Conservation (phyloP, 2,888 invertebrate genomes). For the Orchesellides sinensis region DNA sequence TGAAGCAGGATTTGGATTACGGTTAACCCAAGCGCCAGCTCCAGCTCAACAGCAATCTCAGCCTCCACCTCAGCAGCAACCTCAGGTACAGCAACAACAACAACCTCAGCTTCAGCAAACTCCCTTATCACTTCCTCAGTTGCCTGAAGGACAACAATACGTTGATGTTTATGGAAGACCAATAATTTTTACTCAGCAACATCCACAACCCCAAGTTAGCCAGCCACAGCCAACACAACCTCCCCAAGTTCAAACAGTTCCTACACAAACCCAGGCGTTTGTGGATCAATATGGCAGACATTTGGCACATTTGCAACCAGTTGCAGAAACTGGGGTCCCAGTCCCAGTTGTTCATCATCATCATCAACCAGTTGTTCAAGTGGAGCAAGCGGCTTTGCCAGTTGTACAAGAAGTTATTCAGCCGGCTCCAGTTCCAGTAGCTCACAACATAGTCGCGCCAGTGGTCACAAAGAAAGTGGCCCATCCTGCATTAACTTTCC, state of each 20-base stretch:
- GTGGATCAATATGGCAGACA: slow-evolving; percentile 32
- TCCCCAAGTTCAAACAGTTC: neutral
- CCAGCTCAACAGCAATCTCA: slow-evolving; percentile 3
- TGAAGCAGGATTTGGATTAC: slow-evolving; percentile 14
- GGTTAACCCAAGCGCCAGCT: neutral
- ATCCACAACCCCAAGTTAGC: neutral
- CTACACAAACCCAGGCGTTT: slow-evolving; percentile 18
- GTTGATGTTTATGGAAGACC: slow-evolving; percentile 27
- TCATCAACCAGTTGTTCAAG: neutral
- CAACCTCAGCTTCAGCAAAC: neutral
- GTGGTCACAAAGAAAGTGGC: neutral
- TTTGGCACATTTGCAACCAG: neutral
- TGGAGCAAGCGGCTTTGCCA: neutral
- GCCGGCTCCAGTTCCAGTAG: neutral
- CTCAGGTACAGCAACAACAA: neutral
- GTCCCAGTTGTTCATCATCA: neutral
- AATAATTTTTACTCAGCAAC: slow-evolving; percentile 4
- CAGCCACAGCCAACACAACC: neutral
- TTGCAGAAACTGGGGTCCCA: neutral
- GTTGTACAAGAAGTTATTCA: slow-evolving; percentile 18
- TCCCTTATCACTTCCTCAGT: slow-evolving; percentile 4
- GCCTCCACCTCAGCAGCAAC: neutral
- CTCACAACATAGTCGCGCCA: neutral
- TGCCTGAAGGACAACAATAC: slow-evolving; percentile 30
- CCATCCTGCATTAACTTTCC: slow-evolving; percentile 20